Evolutionary conservation across 2,113 vertebrate genomes (phyloP), one percentile per base, ranked within the genome.

Genomic region (Brachyistius frenatus): DNA sequence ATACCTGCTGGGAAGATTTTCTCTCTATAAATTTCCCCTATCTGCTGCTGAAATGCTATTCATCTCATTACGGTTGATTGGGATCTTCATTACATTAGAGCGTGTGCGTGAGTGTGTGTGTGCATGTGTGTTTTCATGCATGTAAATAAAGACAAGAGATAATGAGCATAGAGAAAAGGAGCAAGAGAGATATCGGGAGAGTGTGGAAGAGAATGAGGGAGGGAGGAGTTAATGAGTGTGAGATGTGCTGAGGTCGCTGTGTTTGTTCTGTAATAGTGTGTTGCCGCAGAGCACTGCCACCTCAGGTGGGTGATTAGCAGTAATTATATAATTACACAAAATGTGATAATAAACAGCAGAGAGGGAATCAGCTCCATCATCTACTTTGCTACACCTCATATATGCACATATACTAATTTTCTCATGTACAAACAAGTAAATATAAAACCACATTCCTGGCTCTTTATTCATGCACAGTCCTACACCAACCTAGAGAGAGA

Each of bases 311-410:
- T 94, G 93, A 95, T 94, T 94, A 94, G 93, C 89, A 87, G 91
- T 95, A 95, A 94, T 95, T 94, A 93, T 92, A 93, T 94, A 95
- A 95, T 95, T 95, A 95, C 94, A 94, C 92, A 86, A 93, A 93
- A 94, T 91, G 94, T 93, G 95, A 93, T 95, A 93, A 93, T 93
- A 93, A 95, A 93, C 94, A 93, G 81, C 90, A 91, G 90, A 89
- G 89, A 91, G 92, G 93, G 94, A 94, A 93, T 92, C 91, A 76
- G 87, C 83, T 91, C 84, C 52, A 89, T 91, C 90, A 80, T 84
- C 85, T 85, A 85, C 78, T 86, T 77, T 84, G 77, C 85, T 80
- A 68, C 83, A 88, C 76, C 84, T 81, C 76, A 55, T 78, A 81
- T 76, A 73, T 64, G 71, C 61, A 70, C 62, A 66, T 69, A 66